Evolutionary conservation across 2,113 vertebrate species (phyloP).

Genomic region (Cyphomyrus discorhynchus): DNA sequence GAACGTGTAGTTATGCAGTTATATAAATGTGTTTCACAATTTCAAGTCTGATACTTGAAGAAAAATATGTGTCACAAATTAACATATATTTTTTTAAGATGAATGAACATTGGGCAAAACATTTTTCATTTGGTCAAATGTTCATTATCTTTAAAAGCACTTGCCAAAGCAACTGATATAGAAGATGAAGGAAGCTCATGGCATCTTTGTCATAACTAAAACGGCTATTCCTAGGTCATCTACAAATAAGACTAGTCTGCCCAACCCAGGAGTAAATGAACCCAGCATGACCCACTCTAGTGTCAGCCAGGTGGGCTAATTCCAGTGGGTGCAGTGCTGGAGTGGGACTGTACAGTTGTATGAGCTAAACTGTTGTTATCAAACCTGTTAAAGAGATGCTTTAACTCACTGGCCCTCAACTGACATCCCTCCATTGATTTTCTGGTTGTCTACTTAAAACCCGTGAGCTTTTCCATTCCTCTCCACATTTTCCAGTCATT

Average conservation of each 20-base stretch:
- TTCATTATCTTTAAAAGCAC: background rate
- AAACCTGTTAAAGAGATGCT: background rate
- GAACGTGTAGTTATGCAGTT: background rate
- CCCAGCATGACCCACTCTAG: background rate
- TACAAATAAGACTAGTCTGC: background rate
- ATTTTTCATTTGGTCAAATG: background rate
- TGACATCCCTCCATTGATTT: background rate
- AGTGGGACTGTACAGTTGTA: background rate
- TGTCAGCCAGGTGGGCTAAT: background rate
- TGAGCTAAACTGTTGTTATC: background rate
- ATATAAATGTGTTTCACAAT: background rate
- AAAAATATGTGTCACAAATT: background rate
- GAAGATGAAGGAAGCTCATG: background rate
- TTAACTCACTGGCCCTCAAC: background rate
- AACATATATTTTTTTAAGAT: background rate
- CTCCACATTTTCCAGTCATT: background rate
- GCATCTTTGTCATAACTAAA: background rate
- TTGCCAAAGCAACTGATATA: background rate
- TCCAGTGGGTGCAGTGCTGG: background rate
- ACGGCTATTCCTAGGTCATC: background rate
- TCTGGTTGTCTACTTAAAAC: background rate
- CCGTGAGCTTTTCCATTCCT: background rate
- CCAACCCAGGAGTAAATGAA: background rate
- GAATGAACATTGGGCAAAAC: background rate
- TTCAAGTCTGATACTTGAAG: background rate